phyloP scores from a whole-genome alignment of 2,113 vertebrate genomes.

The Engystomops pustulosus region DNA sequence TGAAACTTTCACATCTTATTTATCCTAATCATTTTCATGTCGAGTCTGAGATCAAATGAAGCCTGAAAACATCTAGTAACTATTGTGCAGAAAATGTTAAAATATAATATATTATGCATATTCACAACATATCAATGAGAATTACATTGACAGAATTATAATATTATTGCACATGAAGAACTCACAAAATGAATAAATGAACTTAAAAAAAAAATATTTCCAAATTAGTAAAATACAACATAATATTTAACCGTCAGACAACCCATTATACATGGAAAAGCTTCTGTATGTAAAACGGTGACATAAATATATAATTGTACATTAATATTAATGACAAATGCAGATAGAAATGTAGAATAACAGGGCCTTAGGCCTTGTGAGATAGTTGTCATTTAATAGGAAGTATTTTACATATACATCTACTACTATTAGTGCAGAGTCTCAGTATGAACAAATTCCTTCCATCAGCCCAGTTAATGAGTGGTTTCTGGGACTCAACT shows the following conservation, averaged over 20 bases:
- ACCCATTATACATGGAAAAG: neutral
- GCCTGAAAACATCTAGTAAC: neutral
- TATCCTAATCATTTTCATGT: neutral
- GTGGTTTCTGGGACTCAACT: constrained; percentile 13
- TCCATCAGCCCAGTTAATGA: constrained; percentile 37
- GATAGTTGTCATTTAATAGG: constrained; percentile 54
- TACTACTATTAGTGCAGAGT: constrained; percentile 42
- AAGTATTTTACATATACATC: constrained; percentile 47
- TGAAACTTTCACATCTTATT: neutral
- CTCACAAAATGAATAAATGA: neutral
- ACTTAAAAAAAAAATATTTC: constrained; percentile 1
- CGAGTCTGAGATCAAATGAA: neutral
- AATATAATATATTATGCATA: no score
- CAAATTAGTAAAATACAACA: constrained; percentile 12
- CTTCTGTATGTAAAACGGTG: constrained; percentile 33
- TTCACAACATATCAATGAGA: no score
- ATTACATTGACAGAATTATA: no score
- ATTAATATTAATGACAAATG: constrained; percentile 50
- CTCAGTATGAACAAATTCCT: constrained; percentile 28
- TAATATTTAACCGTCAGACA: constrained; percentile 5
- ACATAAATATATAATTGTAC: constrained; percentile 55
- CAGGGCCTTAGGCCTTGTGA: constrained; percentile 48
- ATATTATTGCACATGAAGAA: neutral
- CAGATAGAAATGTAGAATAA: constrained; percentile 40
- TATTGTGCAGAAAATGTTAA: neutral